Evolutionary conservation across 2,113 vertebrate genomes (phyloP).

Genomic region (Odocoileus hemionus): DNA sequence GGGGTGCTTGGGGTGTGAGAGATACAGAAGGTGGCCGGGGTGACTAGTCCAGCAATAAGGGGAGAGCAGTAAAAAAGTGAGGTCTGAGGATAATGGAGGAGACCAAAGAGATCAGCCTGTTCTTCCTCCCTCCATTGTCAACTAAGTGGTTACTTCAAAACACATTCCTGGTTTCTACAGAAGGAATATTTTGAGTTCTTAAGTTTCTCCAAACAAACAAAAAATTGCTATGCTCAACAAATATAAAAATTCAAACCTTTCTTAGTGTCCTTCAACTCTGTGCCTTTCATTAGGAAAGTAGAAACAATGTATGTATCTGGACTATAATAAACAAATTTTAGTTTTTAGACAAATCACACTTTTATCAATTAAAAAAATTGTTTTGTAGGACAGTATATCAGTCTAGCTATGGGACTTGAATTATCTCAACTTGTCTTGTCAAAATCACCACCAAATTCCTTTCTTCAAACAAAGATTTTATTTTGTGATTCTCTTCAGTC

Average conservation of each 20-base stretch:
- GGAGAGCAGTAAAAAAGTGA: background rate
- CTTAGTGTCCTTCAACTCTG: background rate
- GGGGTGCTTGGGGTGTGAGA: background rate
- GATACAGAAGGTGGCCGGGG: background rate
- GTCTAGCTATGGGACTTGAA: background rate
- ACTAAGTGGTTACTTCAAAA: background rate
- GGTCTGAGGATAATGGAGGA: background rate
- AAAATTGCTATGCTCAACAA: background rate
- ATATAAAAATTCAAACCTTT: constrained; percentile 8
- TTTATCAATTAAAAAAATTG: background rate
- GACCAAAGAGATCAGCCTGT: background rate
- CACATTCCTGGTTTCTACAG: background rate
- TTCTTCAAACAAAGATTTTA: background rate
- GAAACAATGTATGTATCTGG: background rate
- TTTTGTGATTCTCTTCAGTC: background rate
- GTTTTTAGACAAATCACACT: background rate
- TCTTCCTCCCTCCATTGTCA: background rate
- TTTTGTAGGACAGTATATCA: background rate
- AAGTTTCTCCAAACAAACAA: background rate
- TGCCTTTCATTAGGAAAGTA: background rate
- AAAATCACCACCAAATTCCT: background rate
- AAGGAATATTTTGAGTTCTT: background rate
- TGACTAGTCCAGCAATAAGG: background rate
- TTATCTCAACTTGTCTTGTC: background rate
- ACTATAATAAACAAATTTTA: background rate